Percentiles rank a stretch among this genome's conserved stretches.
Conservation (phyloP, 2,888 invertebrate species). For the Trissolcus japonicus region DNA sequence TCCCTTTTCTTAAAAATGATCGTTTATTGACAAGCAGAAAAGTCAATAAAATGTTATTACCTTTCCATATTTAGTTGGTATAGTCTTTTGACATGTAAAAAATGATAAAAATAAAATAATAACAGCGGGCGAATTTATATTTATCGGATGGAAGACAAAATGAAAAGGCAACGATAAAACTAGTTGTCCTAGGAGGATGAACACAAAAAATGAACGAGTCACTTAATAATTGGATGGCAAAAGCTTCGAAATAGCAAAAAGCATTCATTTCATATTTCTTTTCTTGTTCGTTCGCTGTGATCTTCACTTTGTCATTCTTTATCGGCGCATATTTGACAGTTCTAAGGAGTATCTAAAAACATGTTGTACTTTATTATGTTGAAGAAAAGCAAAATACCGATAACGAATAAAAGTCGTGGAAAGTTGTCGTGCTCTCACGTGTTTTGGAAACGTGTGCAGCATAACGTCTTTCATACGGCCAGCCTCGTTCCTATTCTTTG, state of each 20-base stretch:
- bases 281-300: constrained; percentile 20
- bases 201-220: constrained; percentile 1
- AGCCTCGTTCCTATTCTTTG: neutral
- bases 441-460: constrained; percentile 11
- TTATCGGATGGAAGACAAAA: too few species aligned
- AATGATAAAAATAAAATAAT: too few species aligned
- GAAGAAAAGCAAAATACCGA: constrained; percentile 19
- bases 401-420: constrained; percentile 22
- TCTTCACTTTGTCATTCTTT: constrained; percentile 39
- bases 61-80: too few species aligned
- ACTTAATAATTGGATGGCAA: constrained; percentile 20
- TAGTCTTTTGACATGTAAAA: too few species aligned
- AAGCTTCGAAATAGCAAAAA: too few species aligned
- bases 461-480: constrained; percentile 7
- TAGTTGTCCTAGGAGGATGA: too few species aligned
- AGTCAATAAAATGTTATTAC: too few species aligned
- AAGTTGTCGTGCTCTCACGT: constrained; percentile 8
- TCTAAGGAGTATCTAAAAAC: constrained; percentile 41
- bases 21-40: too few species aligned
- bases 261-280: constrained; percentile 18
- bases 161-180: too few species aligned
- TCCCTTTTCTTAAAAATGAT: too few species aligned
- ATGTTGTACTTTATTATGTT: constrained; percentile 32
- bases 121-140: too few species aligned
- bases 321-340: constrained; percentile 32